Evolutionary conservation across 35 echinoderm and acorn worm species (phyloP).

Genomic region (Ophioderma brevispina): DNA sequence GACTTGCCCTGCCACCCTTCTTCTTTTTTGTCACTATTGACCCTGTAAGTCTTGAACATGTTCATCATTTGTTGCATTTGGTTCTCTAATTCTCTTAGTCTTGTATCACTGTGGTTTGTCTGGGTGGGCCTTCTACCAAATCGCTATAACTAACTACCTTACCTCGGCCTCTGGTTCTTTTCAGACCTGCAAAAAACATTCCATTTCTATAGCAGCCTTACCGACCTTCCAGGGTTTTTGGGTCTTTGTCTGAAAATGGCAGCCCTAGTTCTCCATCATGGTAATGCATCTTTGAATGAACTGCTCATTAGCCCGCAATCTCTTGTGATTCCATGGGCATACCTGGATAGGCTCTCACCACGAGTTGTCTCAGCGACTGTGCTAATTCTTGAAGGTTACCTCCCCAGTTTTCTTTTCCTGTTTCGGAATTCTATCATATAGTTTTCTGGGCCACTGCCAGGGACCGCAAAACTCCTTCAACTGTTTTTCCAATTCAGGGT

Average conservation of each 20-base stretch:
- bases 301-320: background rate
- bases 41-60: too few relatives aligned
- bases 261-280: background rate
- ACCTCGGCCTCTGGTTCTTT: too few relatives aligned
- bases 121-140: background rate
- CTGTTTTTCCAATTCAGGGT: too few relatives aligned
- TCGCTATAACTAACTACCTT: background rate
- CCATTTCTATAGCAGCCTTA: background rate
- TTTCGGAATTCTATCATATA: background rate
- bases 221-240: background rate
- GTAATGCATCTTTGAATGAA: background rate
- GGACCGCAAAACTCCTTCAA: background rate
- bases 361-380: background rate
- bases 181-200: background rate
- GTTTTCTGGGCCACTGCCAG: background rate
- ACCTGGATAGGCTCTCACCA: background rate
- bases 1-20: too few relatives aligned
- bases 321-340: background rate
- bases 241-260: background rate
- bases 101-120: too few relatives aligned
- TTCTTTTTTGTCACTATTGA: too few relatives aligned
- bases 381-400: background rate
- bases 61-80: too few relatives aligned
- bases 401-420: background rate
- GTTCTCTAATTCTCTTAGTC: too few relatives aligned